Base-by-base conservation (phyloP, 2,888 invertebrate genomes). In the Amaurobius ferox region DNA sequence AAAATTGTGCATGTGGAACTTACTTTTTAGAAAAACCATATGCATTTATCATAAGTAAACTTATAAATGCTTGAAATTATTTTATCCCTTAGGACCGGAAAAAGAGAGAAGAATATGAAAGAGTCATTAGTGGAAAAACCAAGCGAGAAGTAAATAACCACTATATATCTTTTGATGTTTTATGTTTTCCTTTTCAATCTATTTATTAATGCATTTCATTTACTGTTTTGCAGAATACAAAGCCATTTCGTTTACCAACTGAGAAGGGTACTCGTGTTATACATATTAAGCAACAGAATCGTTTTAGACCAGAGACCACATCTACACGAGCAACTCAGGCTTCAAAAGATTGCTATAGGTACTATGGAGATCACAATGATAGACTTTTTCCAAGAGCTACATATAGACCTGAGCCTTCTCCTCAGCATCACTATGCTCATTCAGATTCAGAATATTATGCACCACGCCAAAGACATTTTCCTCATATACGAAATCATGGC, bases 321-420 rank as follows among this genome's bases (percentile, higher is more conserved):
- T 26, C 74, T 32, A 13, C 79, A 32, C 73, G 86, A 44, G 64
- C 73, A 40, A n/a, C 86, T 64, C 79, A 48, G 23, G 16, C 79
- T 64, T 64, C 86, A 16, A 86, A 77, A 62, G 86, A 86, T 40
- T 71, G 67, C 16, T 87, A 87, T 48, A 71, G 87, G 19, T 87
- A 87, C 62, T 87, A 87, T 81, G 86, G 86, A 13, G 86, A 86
- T 35, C 86, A 86, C 66, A 87, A 81, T 73, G 87, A 87, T 62
- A 68, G 87, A 61, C 79, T 87, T 19, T 87, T 81, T 35, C 87
- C 87, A 1, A 81, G 87, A 81, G 80, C 80, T 2, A 87, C 80
- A 32, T 87, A 87, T 72, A 66, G 87, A 62, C 87, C 87, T 30
- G 87, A 80, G 40, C 80, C 87, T 35, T 80, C 87, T 11, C 81